Evolutionary conservation across 1,140 invertebrate genomes (phyloP).

Genomic region (Condylostylus longicornis): DNA sequence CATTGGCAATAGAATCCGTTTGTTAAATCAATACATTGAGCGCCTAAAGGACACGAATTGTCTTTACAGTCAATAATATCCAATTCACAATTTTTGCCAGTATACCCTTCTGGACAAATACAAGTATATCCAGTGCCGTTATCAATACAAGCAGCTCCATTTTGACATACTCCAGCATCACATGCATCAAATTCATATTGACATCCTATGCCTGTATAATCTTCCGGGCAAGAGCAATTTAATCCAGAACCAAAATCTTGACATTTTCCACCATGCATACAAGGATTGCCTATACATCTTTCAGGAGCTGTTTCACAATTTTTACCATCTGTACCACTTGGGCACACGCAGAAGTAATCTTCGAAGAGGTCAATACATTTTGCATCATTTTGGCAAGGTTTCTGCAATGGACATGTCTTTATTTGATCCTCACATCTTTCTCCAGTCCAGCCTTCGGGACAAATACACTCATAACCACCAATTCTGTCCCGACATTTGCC

Average conservation of each 20-base stretch:
- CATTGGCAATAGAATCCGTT: conserved; percentile 89
- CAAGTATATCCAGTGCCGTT: conserved; percentile 73
- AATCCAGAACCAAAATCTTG: conserved; percentile 89
- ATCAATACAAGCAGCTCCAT: conserved; percentile 81
- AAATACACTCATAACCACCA: conserved; percentile 68
- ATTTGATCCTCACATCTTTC: conserved; percentile 74
- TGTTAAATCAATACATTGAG: conserved; percentile 84
- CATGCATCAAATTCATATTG: conserved; percentile 90
- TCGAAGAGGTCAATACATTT: conserved; percentile 84
- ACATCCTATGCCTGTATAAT: conserved; percentile 77
- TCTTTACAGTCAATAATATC: conserved; percentile 87
- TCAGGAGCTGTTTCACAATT: conserved; percentile 90
- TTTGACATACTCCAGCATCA: conserved; percentile 72
- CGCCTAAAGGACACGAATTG: conserved; percentile 84
- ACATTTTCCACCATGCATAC: conserved; percentile 87
- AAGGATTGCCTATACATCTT: conserved; percentile 87
- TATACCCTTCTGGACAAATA: conserved; percentile 65
- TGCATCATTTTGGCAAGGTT: conserved; percentile 85
- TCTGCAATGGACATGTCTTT: conserved; percentile 58
- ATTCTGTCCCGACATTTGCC: conserved; percentile 78
- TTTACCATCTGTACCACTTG: conserved; percentile 85
- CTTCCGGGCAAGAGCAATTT: conserved; percentile 79
- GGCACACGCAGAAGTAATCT: conserved; percentile 95
- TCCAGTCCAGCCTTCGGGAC: conserved; percentile 79
- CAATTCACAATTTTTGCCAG: conserved; percentile 76